phyloP scores from a whole-genome alignment of 2,888 invertebrate species.

The Orchesella flavescens region DNA sequence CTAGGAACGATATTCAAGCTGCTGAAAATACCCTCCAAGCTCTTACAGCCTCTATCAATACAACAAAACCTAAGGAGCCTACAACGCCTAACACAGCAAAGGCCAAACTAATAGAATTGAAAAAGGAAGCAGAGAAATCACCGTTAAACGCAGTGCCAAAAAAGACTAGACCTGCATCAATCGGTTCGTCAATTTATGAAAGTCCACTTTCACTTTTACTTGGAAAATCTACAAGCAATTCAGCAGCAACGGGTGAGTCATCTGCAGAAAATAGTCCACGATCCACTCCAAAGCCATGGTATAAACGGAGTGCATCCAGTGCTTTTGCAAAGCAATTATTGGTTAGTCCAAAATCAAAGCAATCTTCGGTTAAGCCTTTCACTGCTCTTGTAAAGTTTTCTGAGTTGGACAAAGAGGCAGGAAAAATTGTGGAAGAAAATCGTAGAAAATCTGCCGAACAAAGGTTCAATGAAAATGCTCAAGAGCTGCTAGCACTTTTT shows the following conservation, averaged over 20 bases:
- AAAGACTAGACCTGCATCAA: conserved; percentile 33
- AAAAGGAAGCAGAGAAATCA: conserved; percentile 68
- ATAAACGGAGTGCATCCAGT: conserved; percentile 77
- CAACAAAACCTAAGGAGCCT: neutral
- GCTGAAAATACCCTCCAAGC: conserved; percentile 58
- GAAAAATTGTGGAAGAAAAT: conserved; percentile 79
- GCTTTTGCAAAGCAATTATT: conserved; percentile 62
- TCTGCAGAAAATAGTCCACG: conserved; percentile 28
- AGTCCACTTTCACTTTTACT: conserved; percentile 28
- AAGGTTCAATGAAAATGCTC: conserved; percentile 67
- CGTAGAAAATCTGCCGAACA: conserved; percentile 67
- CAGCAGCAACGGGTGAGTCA: neutral
- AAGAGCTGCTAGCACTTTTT: conserved; percentile 76
- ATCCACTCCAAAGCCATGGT: conserved; percentile 78
- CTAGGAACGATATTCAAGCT: conserved; percentile 43
- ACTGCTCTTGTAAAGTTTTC: conserved; percentile 75
- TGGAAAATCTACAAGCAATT: conserved; percentile 19
- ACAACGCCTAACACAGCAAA: conserved; percentile 5
- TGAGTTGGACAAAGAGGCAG: conserved; percentile 85
- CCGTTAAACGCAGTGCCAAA: conserved; percentile 42
- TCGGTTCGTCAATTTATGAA: conserved; percentile 55
- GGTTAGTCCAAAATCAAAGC: conserved; percentile 44
- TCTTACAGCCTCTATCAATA: conserved; percentile 38
- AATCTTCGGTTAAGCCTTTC: conserved; percentile 60
- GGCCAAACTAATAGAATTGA: conserved; percentile 63